phyloP scores from a whole-genome alignment of 2,888 invertebrate species.

The Eupeodes luniger region DNA sequence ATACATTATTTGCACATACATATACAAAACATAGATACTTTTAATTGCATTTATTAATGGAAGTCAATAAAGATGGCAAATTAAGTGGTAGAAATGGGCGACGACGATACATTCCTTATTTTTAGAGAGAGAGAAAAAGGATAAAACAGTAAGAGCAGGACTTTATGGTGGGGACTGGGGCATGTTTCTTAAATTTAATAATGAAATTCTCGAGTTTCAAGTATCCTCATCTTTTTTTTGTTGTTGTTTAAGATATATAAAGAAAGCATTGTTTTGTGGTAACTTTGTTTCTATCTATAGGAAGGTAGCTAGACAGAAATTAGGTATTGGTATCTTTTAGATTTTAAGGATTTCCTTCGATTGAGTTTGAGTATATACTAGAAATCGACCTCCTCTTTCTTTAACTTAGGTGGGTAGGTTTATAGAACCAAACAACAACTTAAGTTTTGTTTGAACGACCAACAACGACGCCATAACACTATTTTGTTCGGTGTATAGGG shows the following conservation, averaged over 20 bases:
- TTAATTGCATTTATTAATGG: slow-evolving; percentile 57
- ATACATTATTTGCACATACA: not conserved
- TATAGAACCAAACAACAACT: not conserved
- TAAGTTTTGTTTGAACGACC: too few species aligned
- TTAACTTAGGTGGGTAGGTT: not conserved
- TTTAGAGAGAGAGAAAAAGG: not conserved
- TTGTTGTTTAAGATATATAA: not conserved
- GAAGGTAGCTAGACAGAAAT: too few species aligned
- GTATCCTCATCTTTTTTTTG: not conserved
- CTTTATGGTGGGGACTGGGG: not conserved
- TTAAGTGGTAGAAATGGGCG: slow-evolving; percentile 23
- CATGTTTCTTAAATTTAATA: slow-evolving; percentile 35
- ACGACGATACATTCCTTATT: slow-evolving; percentile 11
- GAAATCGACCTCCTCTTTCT: not conserved
- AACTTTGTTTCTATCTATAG: not conserved
- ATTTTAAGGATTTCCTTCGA: not conserved
- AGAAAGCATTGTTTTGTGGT: not conserved
- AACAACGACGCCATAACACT: slow-evolving; percentile 1
- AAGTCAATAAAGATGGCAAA: slow-evolving; percentile 37
- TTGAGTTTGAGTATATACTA: not conserved
- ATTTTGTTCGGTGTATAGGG: not conserved
- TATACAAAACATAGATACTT: slow-evolving; percentile 26
- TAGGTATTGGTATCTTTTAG: too few species aligned
- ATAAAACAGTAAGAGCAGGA: not conserved
- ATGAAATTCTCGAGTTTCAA: slow-evolving; percentile 15